Evolutionary conservation across 2,888 invertebrate species (phyloP).

Genomic region (Troilus luridus): DNA sequence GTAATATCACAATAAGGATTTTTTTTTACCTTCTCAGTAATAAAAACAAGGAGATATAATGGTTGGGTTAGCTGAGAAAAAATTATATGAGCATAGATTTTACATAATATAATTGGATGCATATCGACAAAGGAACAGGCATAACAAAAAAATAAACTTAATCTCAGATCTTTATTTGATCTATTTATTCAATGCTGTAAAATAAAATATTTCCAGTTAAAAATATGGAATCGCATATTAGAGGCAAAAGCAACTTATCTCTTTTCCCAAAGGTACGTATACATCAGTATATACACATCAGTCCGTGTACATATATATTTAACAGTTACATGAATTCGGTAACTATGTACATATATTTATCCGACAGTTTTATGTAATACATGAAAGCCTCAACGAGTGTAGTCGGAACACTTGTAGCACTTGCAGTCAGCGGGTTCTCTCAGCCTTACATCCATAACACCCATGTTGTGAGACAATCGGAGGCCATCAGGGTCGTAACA

Average conservation of each 20-base stretch:
- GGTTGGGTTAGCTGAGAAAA: too few species aligned
- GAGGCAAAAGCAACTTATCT: not conserved
- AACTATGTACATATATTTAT: not conserved
- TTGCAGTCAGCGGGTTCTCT: constrained; percentile 91
- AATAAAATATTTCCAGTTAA: constrained; percentile 17
- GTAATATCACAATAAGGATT: too few species aligned
- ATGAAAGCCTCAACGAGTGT: constrained; percentile 75
- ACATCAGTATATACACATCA: not conserved
- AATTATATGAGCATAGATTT: too few species aligned
- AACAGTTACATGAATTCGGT: not conserved
- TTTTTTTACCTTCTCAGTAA: too few species aligned
- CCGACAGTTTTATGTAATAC: not conserved
- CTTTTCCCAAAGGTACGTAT: not conserved
- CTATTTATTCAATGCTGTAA: not conserved
- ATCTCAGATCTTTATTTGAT: not conserved
- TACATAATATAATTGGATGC: too few species aligned
- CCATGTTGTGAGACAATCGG: constrained; percentile 78
- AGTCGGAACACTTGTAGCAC: constrained; percentile 91
- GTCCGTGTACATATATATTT: not conserved
- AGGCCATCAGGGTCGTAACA: constrained; percentile 92
- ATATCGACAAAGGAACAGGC: not conserved
- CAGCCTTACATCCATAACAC: constrained; percentile 85
- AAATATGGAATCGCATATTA: constrained; percentile 1
- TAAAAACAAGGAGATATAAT: too few species aligned
- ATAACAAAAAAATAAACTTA: not conserved